Evolutionary conservation across 2,888 invertebrate species (phyloP).

Genomic region (Lypha dubia): DNA sequence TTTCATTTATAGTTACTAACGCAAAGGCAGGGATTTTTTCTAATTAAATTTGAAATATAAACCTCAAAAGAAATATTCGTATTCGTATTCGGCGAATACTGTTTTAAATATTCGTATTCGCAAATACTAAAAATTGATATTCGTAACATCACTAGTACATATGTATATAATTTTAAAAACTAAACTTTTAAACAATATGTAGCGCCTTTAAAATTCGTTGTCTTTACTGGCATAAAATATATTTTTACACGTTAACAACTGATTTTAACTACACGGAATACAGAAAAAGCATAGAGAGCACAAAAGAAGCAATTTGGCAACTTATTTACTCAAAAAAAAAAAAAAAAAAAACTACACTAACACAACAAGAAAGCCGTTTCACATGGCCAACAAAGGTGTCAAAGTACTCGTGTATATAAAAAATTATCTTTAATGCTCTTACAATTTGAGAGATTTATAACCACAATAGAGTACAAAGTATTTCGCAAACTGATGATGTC

Average conservation of each 20-base stretch:
- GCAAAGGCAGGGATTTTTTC: no score
- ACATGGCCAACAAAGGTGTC: not conserved
- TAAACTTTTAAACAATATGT: no score
- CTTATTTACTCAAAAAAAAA: not conserved
- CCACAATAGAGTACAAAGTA: conserved; percentile 3
- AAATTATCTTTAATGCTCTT: conserved; percentile 36
- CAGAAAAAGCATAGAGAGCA: not conserved
- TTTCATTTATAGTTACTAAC: no score
- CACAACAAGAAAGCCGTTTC: not conserved
- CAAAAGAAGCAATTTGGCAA: not conserved
- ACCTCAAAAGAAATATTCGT: no score
- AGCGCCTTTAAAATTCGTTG: not conserved
- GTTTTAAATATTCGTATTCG: no score
- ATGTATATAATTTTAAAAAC: not conserved
- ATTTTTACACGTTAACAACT: conserved; percentile 12
- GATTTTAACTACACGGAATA: not conserved
- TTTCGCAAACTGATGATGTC: conserved; percentile 54
- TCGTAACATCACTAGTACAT: no score
- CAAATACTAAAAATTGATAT: no score
- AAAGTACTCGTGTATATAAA: conserved; percentile 12
- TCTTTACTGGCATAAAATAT: not conserved
- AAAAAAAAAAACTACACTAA: not conserved
- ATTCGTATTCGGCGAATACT: no score
- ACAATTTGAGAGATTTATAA: conserved; percentile 19
- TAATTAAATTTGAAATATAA: no score